Evolutionary conservation across 2,113 vertebrate genomes (phyloP).

Genomic region (Phyllostomus hastatus): DNA sequence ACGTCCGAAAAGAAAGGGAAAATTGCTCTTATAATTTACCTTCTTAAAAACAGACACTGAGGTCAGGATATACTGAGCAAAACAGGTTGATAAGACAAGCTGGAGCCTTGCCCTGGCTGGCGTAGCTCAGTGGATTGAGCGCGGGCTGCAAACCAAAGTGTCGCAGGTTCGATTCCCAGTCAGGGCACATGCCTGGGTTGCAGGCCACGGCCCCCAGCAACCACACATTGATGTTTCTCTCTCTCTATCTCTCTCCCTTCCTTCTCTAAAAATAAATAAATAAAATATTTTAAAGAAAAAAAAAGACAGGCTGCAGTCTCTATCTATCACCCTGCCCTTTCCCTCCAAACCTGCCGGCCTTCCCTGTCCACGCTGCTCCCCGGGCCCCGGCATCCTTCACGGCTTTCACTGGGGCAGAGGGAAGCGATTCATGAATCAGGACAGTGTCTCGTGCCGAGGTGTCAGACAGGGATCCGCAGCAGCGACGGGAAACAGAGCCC

Average conservation of each 20-base stretch:
- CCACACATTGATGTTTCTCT: too few relatives aligned
- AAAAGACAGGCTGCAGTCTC: too few relatives aligned
- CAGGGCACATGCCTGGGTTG: too few relatives aligned
- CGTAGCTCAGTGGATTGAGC: too few relatives aligned
- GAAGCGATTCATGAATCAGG: accelerated
- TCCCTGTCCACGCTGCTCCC: accelerated
- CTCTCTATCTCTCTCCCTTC: too few relatives aligned
- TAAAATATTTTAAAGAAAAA: too few relatives aligned
- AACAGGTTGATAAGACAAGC: not conserved
- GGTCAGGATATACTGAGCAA: not conserved
- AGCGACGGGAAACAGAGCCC: not conserved
- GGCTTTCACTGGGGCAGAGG: not conserved
- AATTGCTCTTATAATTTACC: not conserved
- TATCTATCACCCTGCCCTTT: accelerated
- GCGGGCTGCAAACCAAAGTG: too few relatives aligned
- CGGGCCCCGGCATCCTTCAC: accelerated
- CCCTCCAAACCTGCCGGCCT: not conserved
- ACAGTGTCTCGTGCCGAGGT: not conserved
- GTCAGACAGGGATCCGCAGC: not conserved
- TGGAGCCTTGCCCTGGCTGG: too few relatives aligned
- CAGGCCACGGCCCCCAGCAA: too few relatives aligned
- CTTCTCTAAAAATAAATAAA: too few relatives aligned
- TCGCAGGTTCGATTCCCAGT: too few relatives aligned
- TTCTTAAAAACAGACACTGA: not conserved
- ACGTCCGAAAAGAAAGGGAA: not conserved